Base-by-base conservation (phyloP, 1,140 invertebrate genomes). In the Brachionus manjavacas region DNA sequence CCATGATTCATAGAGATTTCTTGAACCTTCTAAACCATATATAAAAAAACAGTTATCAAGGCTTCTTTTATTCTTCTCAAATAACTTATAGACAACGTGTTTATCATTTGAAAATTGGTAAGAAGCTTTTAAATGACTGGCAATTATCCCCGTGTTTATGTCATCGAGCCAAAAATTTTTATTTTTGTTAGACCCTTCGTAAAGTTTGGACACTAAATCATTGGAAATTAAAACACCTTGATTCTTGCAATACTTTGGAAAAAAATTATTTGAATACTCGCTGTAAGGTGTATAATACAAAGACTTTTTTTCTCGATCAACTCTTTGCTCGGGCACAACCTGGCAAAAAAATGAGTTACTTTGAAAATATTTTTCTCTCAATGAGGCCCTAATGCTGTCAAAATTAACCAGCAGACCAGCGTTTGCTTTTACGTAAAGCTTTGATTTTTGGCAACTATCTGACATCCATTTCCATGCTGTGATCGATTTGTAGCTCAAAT, bases 381-480 rank as follows among this genome's bases (percentile, higher is more conserved):
- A 3, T 2, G 25, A 28, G 11, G 16, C 0, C n/a, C 11, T 31
- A 9, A 68, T 68, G 12, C 11, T 31, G 3, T 39, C 4, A 68
- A 68, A 39, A 68, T 68, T 68, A n/a, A 39, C 12, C 66, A 68
- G 12, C 11, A 39, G 16, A 28, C 23, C 66, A 31, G 9, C 12
- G 8, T 68, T 39, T 4, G 31, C 31, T 6, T 39, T 31, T 16
- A 68, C 14, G 16, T 28, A 35, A 68, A 39, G 31, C 25, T 68
- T 68, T 3, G 66, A 11, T 28, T 16, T 31, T 14, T 31, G 31
- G 23, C 66, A 68, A 31, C n/a, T 68, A 35, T 68, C 11, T n/a
- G 66, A 68, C 11, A 68, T 68, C 66, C 66, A 68, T 68, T 68
- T 68, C 66, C 66, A 68, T 23, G 66, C 66, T 31, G 25, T 31